Evolutionary conservation across 2,888 invertebrate genomes (phyloP), one percentile per base, ranked within the genome.

Genomic region (Adelphocoris suturalis): DNA sequence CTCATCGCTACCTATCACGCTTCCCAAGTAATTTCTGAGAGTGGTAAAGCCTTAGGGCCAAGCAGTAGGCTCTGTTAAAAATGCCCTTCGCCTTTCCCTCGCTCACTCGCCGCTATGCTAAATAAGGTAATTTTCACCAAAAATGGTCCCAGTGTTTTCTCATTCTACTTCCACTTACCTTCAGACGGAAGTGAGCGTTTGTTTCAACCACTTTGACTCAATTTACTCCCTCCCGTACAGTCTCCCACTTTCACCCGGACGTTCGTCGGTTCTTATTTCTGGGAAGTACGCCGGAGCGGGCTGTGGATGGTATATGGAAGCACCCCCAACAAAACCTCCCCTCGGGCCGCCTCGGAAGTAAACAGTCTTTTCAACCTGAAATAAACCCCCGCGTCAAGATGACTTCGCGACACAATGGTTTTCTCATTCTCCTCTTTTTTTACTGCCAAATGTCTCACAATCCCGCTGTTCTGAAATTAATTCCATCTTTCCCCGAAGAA

Each of bases 71-170:
- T 1, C 68, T 0, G 68, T 68, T 57, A 68, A 68, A 68, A 68
- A 68, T 23, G 9, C 23, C 68, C 13, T 11, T 19, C 19, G 11
- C 68, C 27, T 68, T n/a, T 68, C 68, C 61, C 61, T 11, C 5
- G 4, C 61, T 5, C n/a, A n/a, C n/a, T 19, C 61, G 19, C 61
- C 68, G 19, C 23, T 68, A 68, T 68, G 68, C 68, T 68, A 68
- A 68, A 68, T 68, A 68, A 68, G 68, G 68, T 68, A 68, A 68
- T 68, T 27, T 68, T 68, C 23, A 23, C 68, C 68, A 68, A 68
- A 68, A 68, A 68, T 68, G 68, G 68, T 68, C 23, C 68, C 68
- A 23, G 68, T 68, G 68, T 68, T 68, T 68, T 68, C 68, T 68
- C 68, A 23, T 68, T 68, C 27, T 23, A 23, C 27, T 23, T 12